phyloP scores from a whole-genome alignment of 2,113 vertebrate species.

The Carassius gibelio region DNA sequence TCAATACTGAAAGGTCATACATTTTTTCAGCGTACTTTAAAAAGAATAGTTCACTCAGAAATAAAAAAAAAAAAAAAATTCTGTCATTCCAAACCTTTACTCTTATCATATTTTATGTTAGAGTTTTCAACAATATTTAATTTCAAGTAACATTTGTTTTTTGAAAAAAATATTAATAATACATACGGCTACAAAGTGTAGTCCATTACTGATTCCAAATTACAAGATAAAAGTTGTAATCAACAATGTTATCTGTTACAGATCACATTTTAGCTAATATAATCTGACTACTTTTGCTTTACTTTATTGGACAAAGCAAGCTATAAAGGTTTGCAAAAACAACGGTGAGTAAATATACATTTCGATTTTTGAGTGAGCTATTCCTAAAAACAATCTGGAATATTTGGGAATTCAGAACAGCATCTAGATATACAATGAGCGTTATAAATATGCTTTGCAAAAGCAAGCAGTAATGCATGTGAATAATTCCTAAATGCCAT shows the following conservation, averaged over 20 bases:
- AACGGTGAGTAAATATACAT: background rate
- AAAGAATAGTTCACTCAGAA: constrained; percentile 12
- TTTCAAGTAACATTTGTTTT: too few relatives aligned
- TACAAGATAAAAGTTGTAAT: background rate
- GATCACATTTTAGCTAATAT: background rate
- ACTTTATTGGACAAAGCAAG: background rate
- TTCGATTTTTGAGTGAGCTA: constrained; percentile 1
- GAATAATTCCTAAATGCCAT: background rate
- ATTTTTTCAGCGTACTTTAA: background rate
- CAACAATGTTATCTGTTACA: background rate
- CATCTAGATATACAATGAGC: too few relatives aligned
- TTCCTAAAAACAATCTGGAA: constrained; percentile 24
- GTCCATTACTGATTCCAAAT: background rate
- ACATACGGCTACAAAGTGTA: too few relatives aligned
- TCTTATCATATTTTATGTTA: background rate
- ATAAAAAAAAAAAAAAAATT: background rate
- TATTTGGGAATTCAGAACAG: background rate
- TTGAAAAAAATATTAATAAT: too few relatives aligned
- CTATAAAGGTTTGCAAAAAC: background rate
- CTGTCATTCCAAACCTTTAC: background rate
- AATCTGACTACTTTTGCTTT: background rate
- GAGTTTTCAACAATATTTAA: too few relatives aligned
- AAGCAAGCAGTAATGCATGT: background rate
- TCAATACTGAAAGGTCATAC: background rate
- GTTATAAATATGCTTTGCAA: background rate